Evolutionary conservation across 2,113 vertebrate species (phyloP), one percentile per base, ranked within the genome.

Genomic region (Cochlearius cochlearius): DNA sequence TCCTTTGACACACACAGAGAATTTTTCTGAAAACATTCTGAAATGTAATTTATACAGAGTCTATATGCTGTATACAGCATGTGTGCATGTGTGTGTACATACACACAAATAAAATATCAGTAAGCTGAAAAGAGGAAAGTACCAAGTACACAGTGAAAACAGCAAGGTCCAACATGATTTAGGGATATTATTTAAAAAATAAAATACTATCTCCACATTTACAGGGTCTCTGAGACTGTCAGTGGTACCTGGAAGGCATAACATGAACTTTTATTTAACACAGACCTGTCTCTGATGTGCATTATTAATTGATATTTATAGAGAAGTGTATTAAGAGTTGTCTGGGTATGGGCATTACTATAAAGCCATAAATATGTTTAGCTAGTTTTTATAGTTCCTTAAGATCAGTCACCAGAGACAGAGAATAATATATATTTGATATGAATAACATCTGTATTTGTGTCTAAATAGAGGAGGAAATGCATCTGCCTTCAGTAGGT

Each of bases 401-500:
- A 87, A 81, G 59, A 76, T 64, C 68, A 82, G 41, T 66, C 86
- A 95, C 53, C 41, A 92, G 50, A 90, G 83, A 68, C 59, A 79
- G 64, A 90, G 38, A 86, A 78, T 64, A 77, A 87, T 92, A 85
- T 66, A 55, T 93, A 68, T 89, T 89, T 94, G 74, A 94, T 94
- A 92, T 87, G 60, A 94, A 86, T 68, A 79, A 78, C 78, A 94
- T 80, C 88, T 95, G 49, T 72, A 73, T 95, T 90, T 91, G 59
- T 81, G 53, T 84, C 87, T 97, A 96, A 96, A 96, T 56, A 89
- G 34, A 94, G 66, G 55, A 69, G 43, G 80, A 96, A 96, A 92
- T 92, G 77, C 92, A 96, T 94, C 94, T 94, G 89, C 82, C 88
- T 97, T 96, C 88, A 75, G 90, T 82, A 83, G 81, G 73, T 56